A percentile compares a stretch with the other conserved stretches of the same genome.
Evolutionary conservation across 2,113 vertebrate genomes (phyloP).

Genomic region (Equus quagga): DNA sequence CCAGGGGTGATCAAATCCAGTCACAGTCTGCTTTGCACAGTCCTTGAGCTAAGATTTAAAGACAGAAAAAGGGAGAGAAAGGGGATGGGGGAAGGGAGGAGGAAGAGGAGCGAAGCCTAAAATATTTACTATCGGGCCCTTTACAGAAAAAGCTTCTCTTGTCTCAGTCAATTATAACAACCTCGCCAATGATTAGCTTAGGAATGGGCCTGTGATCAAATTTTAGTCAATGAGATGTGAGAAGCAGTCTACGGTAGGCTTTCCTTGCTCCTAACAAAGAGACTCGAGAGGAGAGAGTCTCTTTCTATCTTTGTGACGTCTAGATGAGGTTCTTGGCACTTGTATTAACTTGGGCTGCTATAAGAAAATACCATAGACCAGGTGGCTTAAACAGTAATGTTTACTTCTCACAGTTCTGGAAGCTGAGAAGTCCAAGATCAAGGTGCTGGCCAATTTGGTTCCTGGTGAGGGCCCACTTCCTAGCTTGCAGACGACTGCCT

Average conservation of each 20-base stretch:
- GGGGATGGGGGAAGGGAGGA: no score
- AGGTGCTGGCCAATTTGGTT: not conserved
- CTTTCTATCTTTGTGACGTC: not conserved
- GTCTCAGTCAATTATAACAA: not conserved
- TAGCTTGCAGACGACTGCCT: not conserved
- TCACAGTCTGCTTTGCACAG: not conserved
- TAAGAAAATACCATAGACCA: no score
- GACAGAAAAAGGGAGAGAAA: not conserved
- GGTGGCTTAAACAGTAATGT: no score
- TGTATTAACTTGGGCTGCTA: not conserved
- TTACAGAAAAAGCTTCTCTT: not conserved
- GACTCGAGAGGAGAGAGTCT: not conserved
- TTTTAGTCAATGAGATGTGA: not conserved
- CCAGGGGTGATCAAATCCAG: not conserved
- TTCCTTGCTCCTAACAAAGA: not conserved
- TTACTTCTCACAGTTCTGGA: no score
- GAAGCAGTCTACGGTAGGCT: not conserved
- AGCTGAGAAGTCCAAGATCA: no score
- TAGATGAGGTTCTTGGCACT: not conserved
- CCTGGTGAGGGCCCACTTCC: not conserved
- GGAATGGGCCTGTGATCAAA: not conserved
- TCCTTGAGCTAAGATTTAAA: not conserved
- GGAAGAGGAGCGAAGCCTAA: not conserved
- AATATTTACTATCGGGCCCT: not conserved
- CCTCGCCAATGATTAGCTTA: not conserved